Conservation (phyloP, 2,797 vertebrate genomes). For the Neostethus bicornis region DNA sequence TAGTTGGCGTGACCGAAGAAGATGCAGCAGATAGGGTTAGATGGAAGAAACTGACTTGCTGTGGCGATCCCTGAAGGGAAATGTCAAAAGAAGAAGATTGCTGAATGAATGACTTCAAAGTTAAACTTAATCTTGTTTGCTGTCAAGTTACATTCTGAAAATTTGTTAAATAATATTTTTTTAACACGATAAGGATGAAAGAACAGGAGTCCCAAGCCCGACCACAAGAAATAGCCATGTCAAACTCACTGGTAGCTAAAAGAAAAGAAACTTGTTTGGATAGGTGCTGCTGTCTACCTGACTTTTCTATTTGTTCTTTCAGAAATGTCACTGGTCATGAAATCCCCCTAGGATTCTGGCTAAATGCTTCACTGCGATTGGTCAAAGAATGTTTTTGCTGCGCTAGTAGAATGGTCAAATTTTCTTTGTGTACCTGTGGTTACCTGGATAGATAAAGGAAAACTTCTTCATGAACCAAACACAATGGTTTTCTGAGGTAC, state of each 20-base stretch:
- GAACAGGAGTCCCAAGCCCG: background rate
- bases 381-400: slow-evolving; percentile 58
- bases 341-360: slow-evolving; percentile 62
- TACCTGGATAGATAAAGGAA: slow-evolving; percentile 53
- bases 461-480: slow-evolving; percentile 65
- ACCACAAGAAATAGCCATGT: background rate
- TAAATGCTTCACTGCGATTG: slow-evolving; percentile 68
- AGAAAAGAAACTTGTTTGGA: slow-evolving; percentile 40
- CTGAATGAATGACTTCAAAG: too few relatives aligned
- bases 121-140: too few relatives aligned
- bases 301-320: slow-evolving; percentile 69
- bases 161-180: too few relatives aligned
- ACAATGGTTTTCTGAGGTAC: slow-evolving; percentile 50
- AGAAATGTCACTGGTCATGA: slow-evolving; percentile 66
- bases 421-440: slow-evolving; percentile 61
- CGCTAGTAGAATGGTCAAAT: slow-evolving; percentile 52
- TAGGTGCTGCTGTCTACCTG: slow-evolving; percentile 41
- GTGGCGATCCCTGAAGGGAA: too few relatives aligned
- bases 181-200: background rate
- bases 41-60: too few relatives aligned
- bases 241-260: slow-evolving; percentile 39
- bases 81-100: too few relatives aligned
- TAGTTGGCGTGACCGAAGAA: too few relatives aligned
- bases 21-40: too few relatives aligned
- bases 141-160: too few relatives aligned